These are phyloP conservation scores for Monochamus alternatus DNA, from an alignment of 2,888 invertebrate genomes.

Conservation along the genomic window DNA sequence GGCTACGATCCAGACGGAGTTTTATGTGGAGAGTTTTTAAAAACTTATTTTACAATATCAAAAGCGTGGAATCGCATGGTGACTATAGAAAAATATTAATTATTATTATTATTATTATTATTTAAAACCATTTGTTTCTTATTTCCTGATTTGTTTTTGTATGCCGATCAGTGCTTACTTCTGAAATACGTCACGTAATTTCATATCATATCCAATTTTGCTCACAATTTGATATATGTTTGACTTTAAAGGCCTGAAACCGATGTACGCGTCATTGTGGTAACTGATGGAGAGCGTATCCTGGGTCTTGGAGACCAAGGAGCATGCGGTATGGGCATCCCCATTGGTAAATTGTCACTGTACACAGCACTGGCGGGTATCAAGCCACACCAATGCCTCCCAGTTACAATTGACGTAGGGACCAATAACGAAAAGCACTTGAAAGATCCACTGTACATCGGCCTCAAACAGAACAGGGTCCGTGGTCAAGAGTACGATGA, in stretches of 20 bases:
- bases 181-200: no score
- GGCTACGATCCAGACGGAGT: no score
- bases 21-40: no score
- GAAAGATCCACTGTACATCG: conserved; percentile 96
- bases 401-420: conserved; percentile 95
- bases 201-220: no score
- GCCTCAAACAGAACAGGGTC: conserved; percentile 88
- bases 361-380: conserved; percentile 98
- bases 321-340: conserved; percentile 99
- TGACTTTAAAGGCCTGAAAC: conserved; percentile 81
- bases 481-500: conserved; percentile 91
- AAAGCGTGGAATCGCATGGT: no score
- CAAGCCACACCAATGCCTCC: conserved; percentile 95
- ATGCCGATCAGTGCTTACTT: no score
- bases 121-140: no score
- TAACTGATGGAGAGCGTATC: conserved; percentile 98
- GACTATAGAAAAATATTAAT: no score
- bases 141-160: no score
- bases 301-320: conserved; percentile 98
- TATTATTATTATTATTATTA: no score
- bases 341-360: conserved; percentile 95
- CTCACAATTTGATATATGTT: no score
- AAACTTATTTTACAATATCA: no score
- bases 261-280: conserved; percentile 91
- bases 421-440: conserved; percentile 82